Base-by-base conservation (phyloP, 1,140 invertebrate genomes). In the Drosophila leontia region DNA sequence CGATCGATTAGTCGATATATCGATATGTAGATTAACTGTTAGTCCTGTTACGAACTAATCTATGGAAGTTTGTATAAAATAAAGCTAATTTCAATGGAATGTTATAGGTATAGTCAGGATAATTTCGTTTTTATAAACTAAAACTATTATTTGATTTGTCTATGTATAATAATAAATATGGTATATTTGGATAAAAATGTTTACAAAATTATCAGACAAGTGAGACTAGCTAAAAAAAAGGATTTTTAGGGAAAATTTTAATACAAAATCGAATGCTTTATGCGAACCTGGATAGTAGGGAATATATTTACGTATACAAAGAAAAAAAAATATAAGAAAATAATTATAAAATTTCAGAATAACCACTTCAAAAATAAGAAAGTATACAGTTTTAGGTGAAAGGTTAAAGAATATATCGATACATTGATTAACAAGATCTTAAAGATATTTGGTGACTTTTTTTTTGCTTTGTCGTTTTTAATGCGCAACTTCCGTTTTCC, bases 391-490 rank as follows among this genome's bases (percentile, higher is more conserved):
- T 8, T 7, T 11, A 12, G 5, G 34, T 48, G 8, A 9, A 9
- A 15, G 13, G 4, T 39, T 23, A n/a, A 8, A 61, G 23, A 8
- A 61, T 56, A 61, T 67, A 53, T 63, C 92, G 92, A 93, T 93
- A 93, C 92, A 88, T 61, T 48, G 55, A 80, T 80, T 50, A 45
- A 67, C 41, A 11, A 69, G 70, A 71, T 80, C 74, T 69, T 81
- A 85, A 81, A 69, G 67, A 70, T 85, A 61, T 41, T 75, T 80
- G 67, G 45, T 64, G 69, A 64, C 57, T 88, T 83, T 88, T 86
- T 85, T 55, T 19, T 83, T 83, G 86, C 85, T 90, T 93, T 93
- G 84, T 92, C 85, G 92, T 93, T 91, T 75, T 91, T 90, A 91
- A 82, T 84, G 78, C 69, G 67, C 69, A 76, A 77, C 67, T 72